phyloP scores from a whole-genome alignment of 2,113 vertebrate species.

The Setophaga kirtlandii region DNA sequence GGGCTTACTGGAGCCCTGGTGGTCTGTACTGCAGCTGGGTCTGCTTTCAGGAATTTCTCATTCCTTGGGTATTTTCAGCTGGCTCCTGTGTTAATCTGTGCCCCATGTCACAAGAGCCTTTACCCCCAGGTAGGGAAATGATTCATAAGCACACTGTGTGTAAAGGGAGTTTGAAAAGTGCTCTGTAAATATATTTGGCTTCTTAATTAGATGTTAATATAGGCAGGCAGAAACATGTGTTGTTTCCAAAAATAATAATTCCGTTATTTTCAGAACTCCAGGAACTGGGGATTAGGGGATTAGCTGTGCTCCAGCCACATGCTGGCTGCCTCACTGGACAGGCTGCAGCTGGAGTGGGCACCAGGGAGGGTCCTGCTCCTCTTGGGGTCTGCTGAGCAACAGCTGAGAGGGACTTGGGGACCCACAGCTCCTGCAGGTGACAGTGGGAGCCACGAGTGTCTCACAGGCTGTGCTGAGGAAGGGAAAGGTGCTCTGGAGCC shows the following conservation, averaged over 20 bases:
- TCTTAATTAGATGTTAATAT: not conserved
- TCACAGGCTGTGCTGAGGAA: not conserved
- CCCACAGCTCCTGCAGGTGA: not conserved
- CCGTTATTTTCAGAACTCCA: not conserved
- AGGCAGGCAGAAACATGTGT: not conserved
- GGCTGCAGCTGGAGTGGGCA: not conserved
- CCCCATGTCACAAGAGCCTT: not conserved
- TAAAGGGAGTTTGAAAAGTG: not conserved
- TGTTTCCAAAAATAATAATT: not conserved
- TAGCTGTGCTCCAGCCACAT: not conserved
- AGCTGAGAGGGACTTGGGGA: fast-evolving
- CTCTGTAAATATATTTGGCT: not conserved
- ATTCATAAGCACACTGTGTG: not conserved
- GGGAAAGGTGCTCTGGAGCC: not conserved
- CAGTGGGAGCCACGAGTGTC: not conserved
- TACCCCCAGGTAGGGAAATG: not conserved
- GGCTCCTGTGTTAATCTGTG: not conserved
- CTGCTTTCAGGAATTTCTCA: not conserved
- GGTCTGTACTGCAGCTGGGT: fast-evolving
- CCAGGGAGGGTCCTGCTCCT: not conserved
- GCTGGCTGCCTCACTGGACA: fast-evolving
- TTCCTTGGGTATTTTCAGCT: not conserved
- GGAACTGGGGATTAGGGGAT: not conserved
- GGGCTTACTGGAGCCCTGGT: no score
- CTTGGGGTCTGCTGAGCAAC: not conserved